Base-by-base conservation (phyloP, 2,113 vertebrate genomes). In the Erpornis zantholeuca region DNA sequence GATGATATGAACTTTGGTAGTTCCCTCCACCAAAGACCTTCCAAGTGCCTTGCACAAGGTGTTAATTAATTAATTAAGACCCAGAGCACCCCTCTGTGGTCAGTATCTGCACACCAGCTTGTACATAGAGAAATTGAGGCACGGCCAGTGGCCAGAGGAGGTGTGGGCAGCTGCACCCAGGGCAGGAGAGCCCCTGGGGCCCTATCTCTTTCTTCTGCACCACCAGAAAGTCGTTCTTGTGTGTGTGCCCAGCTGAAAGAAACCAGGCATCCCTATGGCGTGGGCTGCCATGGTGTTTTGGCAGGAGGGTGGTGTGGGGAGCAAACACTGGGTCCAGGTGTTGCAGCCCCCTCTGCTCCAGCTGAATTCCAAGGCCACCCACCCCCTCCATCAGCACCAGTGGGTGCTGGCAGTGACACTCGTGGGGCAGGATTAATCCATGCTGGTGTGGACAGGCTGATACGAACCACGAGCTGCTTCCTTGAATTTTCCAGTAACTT, bases 61-160 rank as follows among this genome's bases (percentile, higher is more conserved):
- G 7, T 96, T 95, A 95, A 96, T 95, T 97, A 94, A 97, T 95
- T 96, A 90, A 96, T 97, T 96, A 93, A 91, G 94, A 80, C 60
- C 42, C 88, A 92, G 94, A 94, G 94, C 94, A 96, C 94, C 96
- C 85, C 92, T 95, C 23, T 88, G 93, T 94, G 94, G 92, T 96
- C 23, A 9, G 20, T 95, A 68, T 90, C 57, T 92, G 93, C 66
- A 94, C 73, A 56, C 61, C 86, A 94, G 61, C 31, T 82, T 47
- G 15, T 40, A 44, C 9, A 6, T 0, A 63, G 91, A 71, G 93
- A 94, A 97, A 92, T 31, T 2, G 73, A 95, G 94, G 89, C 81
- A 89, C 0, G 0, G 31, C 21, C 0, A 1, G 47, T 1, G 6
- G 53, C 4, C 0, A 1, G 35, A 66, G 56, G 29, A 20, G 29